Percentiles rank a stretch among this genome's conserved stretches.
Conservation (phyloP, 2,797 vertebrate species). For the Neopelma chrysocephalum region DNA sequence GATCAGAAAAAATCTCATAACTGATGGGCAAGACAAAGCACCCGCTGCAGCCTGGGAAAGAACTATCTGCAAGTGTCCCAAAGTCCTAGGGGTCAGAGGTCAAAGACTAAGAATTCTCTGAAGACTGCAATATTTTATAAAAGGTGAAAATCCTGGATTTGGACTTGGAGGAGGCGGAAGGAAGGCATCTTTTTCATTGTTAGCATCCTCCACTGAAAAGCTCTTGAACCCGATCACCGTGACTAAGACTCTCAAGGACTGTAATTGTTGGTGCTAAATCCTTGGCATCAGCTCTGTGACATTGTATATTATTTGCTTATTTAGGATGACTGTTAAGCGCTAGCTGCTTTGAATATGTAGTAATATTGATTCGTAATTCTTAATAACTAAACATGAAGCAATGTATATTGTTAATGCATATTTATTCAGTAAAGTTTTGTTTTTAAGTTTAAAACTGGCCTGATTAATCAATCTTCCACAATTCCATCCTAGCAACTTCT, state of each 20-base stretch:
- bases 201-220: not conserved
- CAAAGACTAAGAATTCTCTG: not conserved
- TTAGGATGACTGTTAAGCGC: not conserved
- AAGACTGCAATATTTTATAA: not conserved
- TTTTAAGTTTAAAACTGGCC: conserved; percentile 24
- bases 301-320: not conserved
- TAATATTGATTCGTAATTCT: not conserved
- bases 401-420: conserved; percentile 1
- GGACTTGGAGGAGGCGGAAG: not conserved
- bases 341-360: not conserved
- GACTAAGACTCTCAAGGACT: not conserved
- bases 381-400: not conserved
- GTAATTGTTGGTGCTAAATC: not conserved
- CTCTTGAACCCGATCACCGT: not conserved
- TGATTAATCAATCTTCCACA: not conserved
- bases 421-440: conserved; percentile 41
- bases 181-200: not conserved
- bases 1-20: not conserved
- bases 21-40: not conserved
- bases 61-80: not conserved
- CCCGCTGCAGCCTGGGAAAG: not conserved
- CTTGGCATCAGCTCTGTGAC: not conserved
- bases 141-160: not conserved
- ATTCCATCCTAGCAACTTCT: not conserved
- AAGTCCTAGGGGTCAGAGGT: not conserved